phyloP scores from a whole-genome alignment of 2,113 vertebrate species.

The Guaruba guarouba region DNA sequence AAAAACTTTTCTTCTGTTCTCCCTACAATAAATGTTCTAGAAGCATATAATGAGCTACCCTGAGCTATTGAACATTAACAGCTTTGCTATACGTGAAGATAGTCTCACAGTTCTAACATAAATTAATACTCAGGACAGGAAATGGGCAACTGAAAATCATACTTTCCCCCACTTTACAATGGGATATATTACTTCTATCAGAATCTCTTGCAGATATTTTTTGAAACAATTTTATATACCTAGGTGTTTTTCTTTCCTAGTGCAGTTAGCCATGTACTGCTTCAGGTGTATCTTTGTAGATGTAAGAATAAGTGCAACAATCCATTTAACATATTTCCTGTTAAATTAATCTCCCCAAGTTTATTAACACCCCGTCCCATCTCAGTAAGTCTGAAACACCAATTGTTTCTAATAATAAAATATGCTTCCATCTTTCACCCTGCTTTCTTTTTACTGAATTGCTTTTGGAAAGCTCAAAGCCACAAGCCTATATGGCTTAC shows the following conservation, averaged over 20 bases:
- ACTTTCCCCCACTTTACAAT: neutral
- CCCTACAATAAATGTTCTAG: neutral
- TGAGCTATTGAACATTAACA: neutral
- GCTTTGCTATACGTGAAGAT: neutral
- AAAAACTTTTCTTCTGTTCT: neutral
- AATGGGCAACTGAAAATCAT: neutral
- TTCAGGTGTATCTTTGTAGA: neutral
- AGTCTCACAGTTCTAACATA: neutral
- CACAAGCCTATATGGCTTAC: neutral
- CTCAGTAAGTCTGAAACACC: neutral
- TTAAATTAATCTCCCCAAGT: neutral
- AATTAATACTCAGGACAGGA: neutral
- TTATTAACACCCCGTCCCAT: neutral
- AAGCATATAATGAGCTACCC: neutral
- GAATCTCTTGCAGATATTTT: neutral
- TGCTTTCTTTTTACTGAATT: neutral
- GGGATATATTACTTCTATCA: neutral
- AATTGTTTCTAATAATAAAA: neutral
- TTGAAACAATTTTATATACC: neutral
- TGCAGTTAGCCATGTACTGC: neutral
- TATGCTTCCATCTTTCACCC: neutral
- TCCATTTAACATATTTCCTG: neutral
- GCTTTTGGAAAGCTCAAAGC: neutral
- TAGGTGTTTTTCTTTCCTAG: neutral
- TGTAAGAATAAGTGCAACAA: neutral